phyloP scores from a whole-genome alignment of 2,888 invertebrate genomes.

The Amphipyra berbera region DNA sequence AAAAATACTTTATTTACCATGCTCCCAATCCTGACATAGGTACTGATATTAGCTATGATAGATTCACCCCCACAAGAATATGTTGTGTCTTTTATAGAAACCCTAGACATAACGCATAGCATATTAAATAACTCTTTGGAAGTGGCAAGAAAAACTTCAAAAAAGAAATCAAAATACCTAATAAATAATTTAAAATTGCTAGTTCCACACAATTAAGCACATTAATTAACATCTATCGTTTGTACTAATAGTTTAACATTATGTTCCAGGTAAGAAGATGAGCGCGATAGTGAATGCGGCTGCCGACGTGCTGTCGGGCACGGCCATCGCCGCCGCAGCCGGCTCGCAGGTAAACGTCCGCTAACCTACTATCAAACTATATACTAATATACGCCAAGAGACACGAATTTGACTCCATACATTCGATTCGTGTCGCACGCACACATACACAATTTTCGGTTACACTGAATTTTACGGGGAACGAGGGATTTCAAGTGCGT shows the following conservation, averaged over 20 bases:
- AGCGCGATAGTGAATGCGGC: conserved; percentile 92
- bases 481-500: not conserved
- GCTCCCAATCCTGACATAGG: too few relatives aligned
- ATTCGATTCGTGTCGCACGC: not conserved
- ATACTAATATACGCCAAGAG: too few relatives aligned
- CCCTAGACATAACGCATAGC: too few relatives aligned
- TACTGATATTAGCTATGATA: too few relatives aligned
- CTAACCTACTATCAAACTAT: conserved; percentile 3
- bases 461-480: not conserved
- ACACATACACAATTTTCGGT: not conserved
- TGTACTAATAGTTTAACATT: not conserved
- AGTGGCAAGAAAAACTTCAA: too few relatives aligned
- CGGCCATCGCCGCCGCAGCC: conserved; percentile 92
- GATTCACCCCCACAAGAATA: too few relatives aligned
- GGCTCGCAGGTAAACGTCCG: conserved; percentile 83
- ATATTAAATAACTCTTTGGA: too few relatives aligned
- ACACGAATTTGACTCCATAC: not conserved
- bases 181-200: too few relatives aligned
- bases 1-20: too few relatives aligned
- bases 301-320: conserved; percentile 91
- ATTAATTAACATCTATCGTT: not conserved
- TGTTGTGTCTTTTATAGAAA: too few relatives aligned
- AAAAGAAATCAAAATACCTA: too few relatives aligned
- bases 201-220: not conserved
- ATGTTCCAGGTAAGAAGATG: conserved; percentile 85